These are phyloP conservation scores for Cryptus armator DNA, from an alignment of 2,888 invertebrate species.

Conservation along the genomic window DNA sequence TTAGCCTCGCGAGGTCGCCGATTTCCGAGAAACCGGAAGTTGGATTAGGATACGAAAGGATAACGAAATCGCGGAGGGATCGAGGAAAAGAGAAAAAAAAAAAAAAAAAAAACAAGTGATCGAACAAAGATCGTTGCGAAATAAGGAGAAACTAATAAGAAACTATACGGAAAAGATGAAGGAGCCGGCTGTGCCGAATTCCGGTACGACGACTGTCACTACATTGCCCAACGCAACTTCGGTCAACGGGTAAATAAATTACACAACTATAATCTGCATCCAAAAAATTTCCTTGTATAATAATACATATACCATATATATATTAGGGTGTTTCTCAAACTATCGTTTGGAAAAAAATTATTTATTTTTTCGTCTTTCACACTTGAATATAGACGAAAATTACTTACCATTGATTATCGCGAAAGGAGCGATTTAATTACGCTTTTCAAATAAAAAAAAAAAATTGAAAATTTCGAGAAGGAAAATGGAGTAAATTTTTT, in stretches of 20 bases:
- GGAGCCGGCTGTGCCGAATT: conserved; percentile 77
- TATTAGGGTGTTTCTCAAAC: neutral
- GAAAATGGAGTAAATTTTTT: neutral
- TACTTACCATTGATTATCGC: neutral
- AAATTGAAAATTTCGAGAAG: neutral
- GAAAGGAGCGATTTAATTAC: neutral
- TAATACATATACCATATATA: neutral
- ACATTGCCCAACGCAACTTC: conserved; percentile 71
- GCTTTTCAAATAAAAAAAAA: neutral
- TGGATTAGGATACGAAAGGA: neutral
- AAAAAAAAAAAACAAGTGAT: conserved; percentile 45
- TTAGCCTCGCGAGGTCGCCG: neutral
- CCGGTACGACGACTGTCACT: conserved; percentile 74
- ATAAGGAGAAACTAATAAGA: conserved; percentile 67
- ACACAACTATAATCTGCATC: conserved; percentile 71
- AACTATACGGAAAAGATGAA: conserved; percentile 74
- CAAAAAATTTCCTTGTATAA: conserved; percentile 37
- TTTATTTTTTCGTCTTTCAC: neutral
- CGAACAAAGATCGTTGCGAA: neutral
- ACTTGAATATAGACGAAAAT: neutral
- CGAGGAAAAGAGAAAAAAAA: conserved; percentile 13
- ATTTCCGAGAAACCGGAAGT: neutral
- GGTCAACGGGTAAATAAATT: conserved; percentile 81
- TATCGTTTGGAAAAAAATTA: neutral
- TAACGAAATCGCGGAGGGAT: conserved; percentile 7